phyloP scores from a whole-genome alignment of 2,888 invertebrate species.

The Agrilus mali region DNA sequence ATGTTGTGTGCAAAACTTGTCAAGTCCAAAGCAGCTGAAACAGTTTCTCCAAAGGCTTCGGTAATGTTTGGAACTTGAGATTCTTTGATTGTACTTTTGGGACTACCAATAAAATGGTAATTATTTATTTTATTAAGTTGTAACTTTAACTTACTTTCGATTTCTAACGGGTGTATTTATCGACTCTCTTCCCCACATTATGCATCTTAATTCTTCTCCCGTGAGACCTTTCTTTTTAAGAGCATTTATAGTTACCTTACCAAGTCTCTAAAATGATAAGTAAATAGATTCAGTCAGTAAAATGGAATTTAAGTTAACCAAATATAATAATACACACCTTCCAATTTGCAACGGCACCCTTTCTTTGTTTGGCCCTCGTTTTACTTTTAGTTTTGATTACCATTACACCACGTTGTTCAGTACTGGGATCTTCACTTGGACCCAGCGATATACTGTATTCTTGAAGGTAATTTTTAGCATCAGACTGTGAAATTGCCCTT shows the following conservation, averaged over 20 bases:
- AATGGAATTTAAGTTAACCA: not conserved
- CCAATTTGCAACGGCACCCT: slow-evolving; percentile 94
- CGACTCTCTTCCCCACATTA: slow-evolving; percentile 87
- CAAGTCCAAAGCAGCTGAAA: slow-evolving; percentile 68
- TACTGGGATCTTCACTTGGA: slow-evolving; percentile 66
- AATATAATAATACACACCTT: slow-evolving; percentile 51
- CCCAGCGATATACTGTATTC: slow-evolving; percentile 91
- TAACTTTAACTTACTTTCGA: slow-evolving; percentile 35
- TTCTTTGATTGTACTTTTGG: too few relatives aligned
- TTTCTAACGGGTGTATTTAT: slow-evolving; percentile 75
- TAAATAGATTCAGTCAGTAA: not conserved
- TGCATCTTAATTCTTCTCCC: slow-evolving; percentile 70
- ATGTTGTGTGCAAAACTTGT: slow-evolving; percentile 69
- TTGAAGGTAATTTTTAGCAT: slow-evolving; percentile 82
- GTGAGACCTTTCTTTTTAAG: slow-evolving; percentile 71
- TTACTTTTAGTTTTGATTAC: slow-evolving; percentile 96
- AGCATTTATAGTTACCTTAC: slow-evolving; percentile 75
- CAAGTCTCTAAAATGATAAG: slow-evolving; percentile 51
- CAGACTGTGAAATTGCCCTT: slow-evolving; percentile 79
- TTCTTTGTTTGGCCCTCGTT: slow-evolving; percentile 89
- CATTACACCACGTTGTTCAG: slow-evolving; percentile 88
- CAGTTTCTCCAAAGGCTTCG: slow-evolving; percentile 44
- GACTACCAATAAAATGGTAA: slow-evolving; percentile 2
- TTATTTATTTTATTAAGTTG: slow-evolving; percentile 2
- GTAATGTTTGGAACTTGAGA: slow-evolving; percentile 32